phyloP scores from a whole-genome alignment of 2,797 vertebrate species.

The Tiaroga cobitis region DNA sequence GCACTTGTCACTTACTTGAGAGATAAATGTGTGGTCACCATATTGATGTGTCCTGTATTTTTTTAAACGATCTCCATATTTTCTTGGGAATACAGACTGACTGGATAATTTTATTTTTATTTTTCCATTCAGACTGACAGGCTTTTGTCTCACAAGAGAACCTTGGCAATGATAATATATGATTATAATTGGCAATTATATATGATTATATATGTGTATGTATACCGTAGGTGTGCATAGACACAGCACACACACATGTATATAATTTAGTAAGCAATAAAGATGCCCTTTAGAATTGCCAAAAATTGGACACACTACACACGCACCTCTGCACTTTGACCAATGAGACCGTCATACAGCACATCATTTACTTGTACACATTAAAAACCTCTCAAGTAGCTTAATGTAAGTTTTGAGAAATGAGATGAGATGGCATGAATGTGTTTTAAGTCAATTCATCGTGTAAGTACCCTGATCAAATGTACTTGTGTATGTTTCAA shows the following conservation, averaged over 20 bases:
- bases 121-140: slow-evolving; percentile 6
- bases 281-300: slow-evolving; percentile 52
- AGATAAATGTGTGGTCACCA: slow-evolving; percentile 47
- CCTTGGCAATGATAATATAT: slow-evolving; percentile 35
- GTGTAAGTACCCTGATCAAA: background rate
- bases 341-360: slow-evolving; percentile 37
- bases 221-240: background rate
- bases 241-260: background rate
- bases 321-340: slow-evolving; percentile 76
- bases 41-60: slow-evolving; percentile 24
- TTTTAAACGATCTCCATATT: background rate
- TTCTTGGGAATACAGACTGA: slow-evolving; percentile 10
- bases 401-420: background rate
- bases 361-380: slow-evolving; percentile 7
- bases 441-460: background rate
- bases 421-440: background rate
- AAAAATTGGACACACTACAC: slow-evolving; percentile 55
- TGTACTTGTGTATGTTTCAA: background rate
- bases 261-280: slow-evolving; percentile 15
- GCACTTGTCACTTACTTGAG: slow-evolving; percentile 46
- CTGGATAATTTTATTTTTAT: background rate
- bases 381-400: slow-evolving; percentile 13
- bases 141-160: slow-evolving; percentile 16
- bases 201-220: background rate
- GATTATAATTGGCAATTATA: background rate